Percentiles rank a stretch among this genome's conserved stretches.
Evolutionary conservation across 2,797 vertebrate genomes (phyloP).

Genomic region (Cyprinodon diabolis): DNA sequence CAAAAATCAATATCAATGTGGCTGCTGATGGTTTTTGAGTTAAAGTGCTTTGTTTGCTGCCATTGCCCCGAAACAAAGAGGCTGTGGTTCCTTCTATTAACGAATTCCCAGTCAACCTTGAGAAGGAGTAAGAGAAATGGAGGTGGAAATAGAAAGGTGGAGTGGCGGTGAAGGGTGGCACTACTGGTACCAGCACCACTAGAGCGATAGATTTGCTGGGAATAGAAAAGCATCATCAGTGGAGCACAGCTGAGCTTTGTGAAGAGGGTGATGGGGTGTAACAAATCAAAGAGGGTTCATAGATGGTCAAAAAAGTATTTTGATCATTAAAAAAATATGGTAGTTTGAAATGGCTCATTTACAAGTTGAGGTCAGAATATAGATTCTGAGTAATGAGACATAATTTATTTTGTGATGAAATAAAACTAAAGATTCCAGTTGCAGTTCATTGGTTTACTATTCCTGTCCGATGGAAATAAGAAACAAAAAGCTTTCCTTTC

Average conservation of each 20-base stretch:
- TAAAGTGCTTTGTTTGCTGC: constrained; percentile 74
- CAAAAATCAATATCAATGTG: constrained; percentile 85
- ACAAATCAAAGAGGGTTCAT: constrained; percentile 19
- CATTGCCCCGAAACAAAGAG: constrained; percentile 65
- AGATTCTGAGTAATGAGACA: not conserved
- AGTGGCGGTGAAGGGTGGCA: constrained; percentile 34
- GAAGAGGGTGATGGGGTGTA: constrained; percentile 26
- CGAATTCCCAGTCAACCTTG: constrained; percentile 67
- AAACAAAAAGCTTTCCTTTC: not conserved
- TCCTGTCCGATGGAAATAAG: not conserved
- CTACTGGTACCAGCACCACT: constrained; percentile 45
- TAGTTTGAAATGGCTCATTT: constrained; percentile 14
- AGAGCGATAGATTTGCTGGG: constrained; percentile 69
- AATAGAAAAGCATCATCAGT: constrained; percentile 51
- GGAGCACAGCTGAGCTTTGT: constrained; percentile 38
- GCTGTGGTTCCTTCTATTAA: constrained; percentile 60
- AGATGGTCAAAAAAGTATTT: constrained; percentile 36
- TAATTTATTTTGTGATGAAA: constrained; percentile 18
- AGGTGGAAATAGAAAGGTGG: constrained; percentile 58
- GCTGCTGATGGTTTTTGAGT: constrained; percentile 74
- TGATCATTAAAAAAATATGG: constrained; percentile 25
- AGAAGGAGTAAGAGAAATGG: constrained; percentile 51
- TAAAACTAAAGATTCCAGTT: constrained; percentile 33
- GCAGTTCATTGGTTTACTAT: not conserved
- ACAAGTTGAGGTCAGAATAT: not conserved